Percentiles rank a stretch among this genome's conserved stretches.
These are phyloP conservation scores for Cosmia pyralina DNA, from an alignment of 2,888 invertebrate species.

Conservation along the genomic window DNA sequence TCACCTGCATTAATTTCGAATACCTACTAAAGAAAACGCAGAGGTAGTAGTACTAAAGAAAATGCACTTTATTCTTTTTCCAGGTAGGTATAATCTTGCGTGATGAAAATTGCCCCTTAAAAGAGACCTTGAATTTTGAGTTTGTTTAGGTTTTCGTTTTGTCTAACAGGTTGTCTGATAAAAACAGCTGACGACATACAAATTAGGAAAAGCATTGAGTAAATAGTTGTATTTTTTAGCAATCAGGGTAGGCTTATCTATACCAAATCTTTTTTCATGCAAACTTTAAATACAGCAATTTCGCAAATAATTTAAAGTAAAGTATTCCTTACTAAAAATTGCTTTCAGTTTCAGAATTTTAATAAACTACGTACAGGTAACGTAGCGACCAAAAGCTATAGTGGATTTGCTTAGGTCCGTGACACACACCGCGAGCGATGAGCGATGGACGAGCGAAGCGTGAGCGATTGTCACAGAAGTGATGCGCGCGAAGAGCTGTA, in stretches of 20 bases:
- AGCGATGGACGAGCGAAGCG: constrained; percentile 75
- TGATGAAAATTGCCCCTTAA: background rate
- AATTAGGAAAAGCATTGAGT: too few species aligned
- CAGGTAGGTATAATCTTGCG: background rate
- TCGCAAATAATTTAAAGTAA: background rate
- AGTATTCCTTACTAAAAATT: background rate
- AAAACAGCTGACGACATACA: background rate
- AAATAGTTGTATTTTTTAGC: background rate
- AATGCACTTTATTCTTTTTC: background rate
- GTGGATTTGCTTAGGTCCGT: constrained; percentile 54
- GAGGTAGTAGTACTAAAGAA: background rate
- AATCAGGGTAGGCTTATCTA: too few species aligned
- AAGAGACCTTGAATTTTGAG: constrained; percentile 3
- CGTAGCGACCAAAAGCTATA: constrained; percentile 24
- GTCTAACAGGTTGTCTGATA: background rate
- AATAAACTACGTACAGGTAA: constrained; percentile 20
- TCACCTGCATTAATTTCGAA: background rate
- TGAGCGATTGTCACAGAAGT: constrained; percentile 88
- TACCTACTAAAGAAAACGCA: background rate
- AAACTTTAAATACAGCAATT: background rate
- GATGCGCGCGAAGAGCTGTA: constrained; percentile 82
- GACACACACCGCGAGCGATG: constrained; percentile 63
- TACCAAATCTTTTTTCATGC: background rate
- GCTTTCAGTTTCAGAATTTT: constrained; percentile 3
- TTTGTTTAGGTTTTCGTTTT: constrained; percentile 11